These are phyloP conservation scores for Andrena flavipes DNA, from an alignment of 2,888 invertebrate genomes.

Conservation along the genomic window DNA sequence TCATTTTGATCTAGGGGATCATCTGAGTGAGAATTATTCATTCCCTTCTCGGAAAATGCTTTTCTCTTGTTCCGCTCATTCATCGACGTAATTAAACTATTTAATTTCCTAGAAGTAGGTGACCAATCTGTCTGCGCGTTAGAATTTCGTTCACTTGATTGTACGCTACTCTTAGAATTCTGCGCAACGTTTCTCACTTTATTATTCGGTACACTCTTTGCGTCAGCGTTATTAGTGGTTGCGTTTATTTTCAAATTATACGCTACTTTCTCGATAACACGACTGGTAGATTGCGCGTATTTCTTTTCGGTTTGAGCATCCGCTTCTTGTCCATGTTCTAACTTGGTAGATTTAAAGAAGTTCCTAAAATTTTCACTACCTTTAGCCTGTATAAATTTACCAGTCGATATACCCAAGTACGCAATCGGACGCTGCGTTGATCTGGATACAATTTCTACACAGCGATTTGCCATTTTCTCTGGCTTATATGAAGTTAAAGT, in stretches of 20 bases:
- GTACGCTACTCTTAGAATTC: slow-evolving; percentile 1
- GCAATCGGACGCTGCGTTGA: slow-evolving; percentile 85
- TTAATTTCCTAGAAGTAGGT: slow-evolving; percentile 74
- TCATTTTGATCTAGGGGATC: slow-evolving; percentile 62
- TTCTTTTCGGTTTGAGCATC: slow-evolving; percentile 59
- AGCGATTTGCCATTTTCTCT: slow-evolving; percentile 88
- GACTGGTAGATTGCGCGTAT: too few species aligned
- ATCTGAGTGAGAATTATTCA: slow-evolving; percentile 31
- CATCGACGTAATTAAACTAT: slow-evolving; percentile 71
- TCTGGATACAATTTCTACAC: slow-evolving; percentile 89
- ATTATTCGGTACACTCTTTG: neutral
- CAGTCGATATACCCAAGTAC: slow-evolving; percentile 86
- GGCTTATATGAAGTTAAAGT: slow-evolving; percentile 88
- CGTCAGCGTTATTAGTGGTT: neutral
- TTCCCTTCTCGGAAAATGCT: slow-evolving; percentile 14
- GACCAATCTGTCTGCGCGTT: slow-evolving; percentile 40
- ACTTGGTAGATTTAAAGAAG: slow-evolving; percentile 80
- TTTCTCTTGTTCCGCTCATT: slow-evolving; percentile 47
- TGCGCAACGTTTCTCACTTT: slow-evolving; percentile 4
- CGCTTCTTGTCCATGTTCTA: slow-evolving; percentile 68
- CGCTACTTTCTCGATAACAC: neutral
- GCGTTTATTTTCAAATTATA: neutral
- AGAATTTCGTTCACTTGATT: slow-evolving; percentile 16
- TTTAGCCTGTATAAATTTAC: slow-evolving; percentile 83
- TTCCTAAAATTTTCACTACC: slow-evolving; percentile 78